Base-by-base conservation (phyloP, 2,797 vertebrate species). In the Acanthopagrus latus region DNA sequence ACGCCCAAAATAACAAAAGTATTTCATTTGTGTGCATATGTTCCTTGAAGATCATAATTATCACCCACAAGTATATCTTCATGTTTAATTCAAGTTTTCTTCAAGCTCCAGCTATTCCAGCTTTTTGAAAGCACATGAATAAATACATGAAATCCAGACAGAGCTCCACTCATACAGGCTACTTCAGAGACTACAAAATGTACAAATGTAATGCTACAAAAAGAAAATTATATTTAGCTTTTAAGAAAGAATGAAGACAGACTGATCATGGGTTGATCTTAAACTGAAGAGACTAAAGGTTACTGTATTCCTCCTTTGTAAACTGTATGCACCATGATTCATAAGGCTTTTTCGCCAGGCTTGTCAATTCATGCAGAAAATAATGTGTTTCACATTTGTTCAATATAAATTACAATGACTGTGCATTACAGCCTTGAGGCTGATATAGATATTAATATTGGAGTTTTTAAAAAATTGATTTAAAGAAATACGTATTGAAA, bases 11-110 rank as follows among this genome's bases (percentile, higher is more conserved):
- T 9, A 7, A 14, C 21, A 43, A 1, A 1, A 13, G 18, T 27
- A 23, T 65, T 67, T 63, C 58, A 71, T 88, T 84, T 44, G 68
- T 80, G 79, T 88, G 81, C 60, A 50, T 52, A 20, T 62, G 21
- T 65, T 75, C 78, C 83, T 72, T 69, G 14, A 48, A 27, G 21
- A 44, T 12, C 18, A 20, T 43, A 27, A 4, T 60, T 12, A 17
- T 18, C n/a, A 27, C 23, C 25, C 9, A 46, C 33, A 55, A 18
- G 23, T 44, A 9, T 6, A 21, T 10, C 4, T 3, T 48, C 7
- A n/a, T 20, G n/a, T 10, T 43, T 2, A 0, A 10, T 7, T 8
- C 7, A 25, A 46, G 23, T 29, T n/a, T 20, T 4, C 41, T 33
- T 29, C 10, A 38, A 12, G 9, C n/a, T 52, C 9, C 10, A n/a